These are phyloP conservation scores for Cryptosula pallasiana DNA, from an alignment of 2,888 invertebrate species.

Conservation along the genomic window DNA sequence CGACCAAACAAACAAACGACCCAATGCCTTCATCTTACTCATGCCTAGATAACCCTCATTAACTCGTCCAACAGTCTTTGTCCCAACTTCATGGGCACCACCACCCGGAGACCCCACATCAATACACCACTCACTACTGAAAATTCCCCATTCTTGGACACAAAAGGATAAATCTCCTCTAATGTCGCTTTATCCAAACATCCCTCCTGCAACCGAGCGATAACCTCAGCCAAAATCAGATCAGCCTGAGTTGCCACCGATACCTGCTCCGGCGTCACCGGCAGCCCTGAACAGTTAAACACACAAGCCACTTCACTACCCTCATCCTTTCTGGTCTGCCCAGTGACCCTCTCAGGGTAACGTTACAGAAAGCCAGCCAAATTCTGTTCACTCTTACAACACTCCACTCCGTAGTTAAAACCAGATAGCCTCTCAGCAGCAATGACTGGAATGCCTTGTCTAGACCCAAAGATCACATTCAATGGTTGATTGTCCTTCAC, in stretches of 20 bases:
- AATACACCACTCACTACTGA: neutral
- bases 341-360: no score
- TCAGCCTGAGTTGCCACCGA: neutral
- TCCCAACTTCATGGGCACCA: neutral
- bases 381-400: slow-evolving; percentile 35
- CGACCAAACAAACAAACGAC: neutral
- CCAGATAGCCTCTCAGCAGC: slow-evolving; percentile 40
- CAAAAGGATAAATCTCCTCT: neutral
- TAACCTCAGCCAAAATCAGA: neutral
- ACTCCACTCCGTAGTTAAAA: slow-evolving; percentile 44
- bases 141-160: neutral
- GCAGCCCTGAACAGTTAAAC: neutral
- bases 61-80: neutral
- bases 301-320: no score
- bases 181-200: neutral
- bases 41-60: neutral
- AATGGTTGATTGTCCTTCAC: slow-evolving; percentile 52
- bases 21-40: neutral
- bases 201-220: neutral
- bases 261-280: neutral
- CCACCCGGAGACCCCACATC: neutral
- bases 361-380: slow-evolving; percentile 44
- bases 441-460: slow-evolving; percentile 35
- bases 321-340: no score
- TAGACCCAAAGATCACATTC: slow-evolving; percentile 43